Base-by-base conservation (phyloP, 2,888 invertebrate species). In the Empis stercorea region DNA sequence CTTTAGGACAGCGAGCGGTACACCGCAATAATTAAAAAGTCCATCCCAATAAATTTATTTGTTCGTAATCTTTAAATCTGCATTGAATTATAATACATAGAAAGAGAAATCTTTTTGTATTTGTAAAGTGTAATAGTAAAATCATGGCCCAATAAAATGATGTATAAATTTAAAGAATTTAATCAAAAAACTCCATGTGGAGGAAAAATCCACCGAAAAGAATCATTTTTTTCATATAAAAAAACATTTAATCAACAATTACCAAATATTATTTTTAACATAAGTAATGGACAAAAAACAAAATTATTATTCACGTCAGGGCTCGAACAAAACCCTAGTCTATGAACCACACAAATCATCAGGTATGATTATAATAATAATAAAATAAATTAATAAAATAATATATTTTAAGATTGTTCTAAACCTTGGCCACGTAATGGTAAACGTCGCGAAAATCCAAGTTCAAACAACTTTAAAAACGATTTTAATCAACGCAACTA, bases 291-390 rank as follows among this genome's bases (percentile, higher is more conserved):
- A 84, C 74, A 84, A 84, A 71, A 87, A 85, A 73, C 74, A 78
- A 66, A 76, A 76, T 65, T 76, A 79, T 71, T 73, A 79, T 71
- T 73, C 76, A 64, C 71, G 75, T 68, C 79, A 80, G 71, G 73
- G 76, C 72, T 78, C 79, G 68, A 71, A 79, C 71, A 85, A 81
- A 76, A 79, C 78, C 63, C 68, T 73, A 57, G 73, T 75, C 73
- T 74, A 78, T 84, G 87, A 87, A 71, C 73, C 77, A 61, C 85
- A 83, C 66, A 84, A 83, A 70, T 74, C 63, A 66, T 76, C 80
- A 76, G 84, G 84, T 84, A 65, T 27, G 23, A 7, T 27, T 7
- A 27, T 15, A 13, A 10, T 23, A 40, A 43, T 13, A 47, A 27
- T 38, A 10, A 15, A n/a, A 16, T 23, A 30, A 20, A 20, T 48